Percentiles rank a stretch among this genome's conserved stretches.
Conservation (phyloP, 1,140 invertebrate genomes). For the Scaptomyza hsui region DNA sequence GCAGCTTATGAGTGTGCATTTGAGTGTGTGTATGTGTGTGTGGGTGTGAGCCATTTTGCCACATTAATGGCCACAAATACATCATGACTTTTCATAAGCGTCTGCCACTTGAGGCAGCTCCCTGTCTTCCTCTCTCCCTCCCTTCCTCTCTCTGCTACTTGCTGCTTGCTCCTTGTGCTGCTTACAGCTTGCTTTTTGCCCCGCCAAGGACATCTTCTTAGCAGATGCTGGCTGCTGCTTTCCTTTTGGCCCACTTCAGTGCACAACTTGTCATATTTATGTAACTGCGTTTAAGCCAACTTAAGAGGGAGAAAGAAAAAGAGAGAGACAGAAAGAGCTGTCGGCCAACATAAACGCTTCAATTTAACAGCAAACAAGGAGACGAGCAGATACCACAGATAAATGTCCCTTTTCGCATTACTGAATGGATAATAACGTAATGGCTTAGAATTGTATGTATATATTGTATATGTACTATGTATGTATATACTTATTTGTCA, state of each 20-base stretch:
- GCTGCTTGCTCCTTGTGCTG: conserved; percentile 19
- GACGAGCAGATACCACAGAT: conserved; percentile 4
- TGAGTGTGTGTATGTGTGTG: conserved; percentile 17
- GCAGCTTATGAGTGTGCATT: conserved; percentile 39
- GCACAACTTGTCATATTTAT: conserved; percentile 75
- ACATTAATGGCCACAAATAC: conserved; percentile 79
- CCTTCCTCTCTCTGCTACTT: conserved; percentile 1
- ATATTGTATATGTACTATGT: background rate
- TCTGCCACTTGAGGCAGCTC: conserved; percentile 63
- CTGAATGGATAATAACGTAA: conserved; percentile 19
- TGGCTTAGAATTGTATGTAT: conserved; percentile 31
- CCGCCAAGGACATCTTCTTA: conserved; percentile 47
- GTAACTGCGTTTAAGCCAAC: conserved; percentile 70
- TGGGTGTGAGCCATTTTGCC: conserved; percentile 60
- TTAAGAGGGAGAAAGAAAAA: conserved; percentile 30
- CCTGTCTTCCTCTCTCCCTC: too few species aligned
- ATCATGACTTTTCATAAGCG: conserved; percentile 79
- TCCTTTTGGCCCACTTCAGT: conserved; percentile 42
- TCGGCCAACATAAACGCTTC: conserved; percentile 62
- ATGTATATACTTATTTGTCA: background rate
- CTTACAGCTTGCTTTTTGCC: conserved; percentile 14
- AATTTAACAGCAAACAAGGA: conserved; percentile 52
- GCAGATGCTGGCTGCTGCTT: conserved; percentile 13
- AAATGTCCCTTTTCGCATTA: conserved; percentile 39
- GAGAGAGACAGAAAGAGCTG: conserved; percentile 3